These are phyloP conservation scores for Meloidogyne exigua DNA, from an alignment of 1,140 invertebrate genomes.

Conservation along the genomic window DNA sequence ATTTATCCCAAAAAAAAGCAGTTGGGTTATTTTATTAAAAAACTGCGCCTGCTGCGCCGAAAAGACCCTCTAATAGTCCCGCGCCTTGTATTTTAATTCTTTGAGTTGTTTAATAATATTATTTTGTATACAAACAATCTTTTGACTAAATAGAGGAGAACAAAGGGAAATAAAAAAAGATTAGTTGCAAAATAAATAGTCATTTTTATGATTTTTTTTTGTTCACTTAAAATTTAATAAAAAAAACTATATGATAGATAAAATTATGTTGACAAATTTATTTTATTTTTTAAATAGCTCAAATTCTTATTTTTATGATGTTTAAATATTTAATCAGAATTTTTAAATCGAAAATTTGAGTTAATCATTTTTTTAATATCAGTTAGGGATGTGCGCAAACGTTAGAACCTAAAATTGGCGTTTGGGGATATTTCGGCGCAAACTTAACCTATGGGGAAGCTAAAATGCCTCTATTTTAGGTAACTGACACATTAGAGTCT, in stretches of 20 bases:
- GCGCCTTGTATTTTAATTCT: not conserved
- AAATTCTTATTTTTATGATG: not conserved
- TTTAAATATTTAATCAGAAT: not conserved
- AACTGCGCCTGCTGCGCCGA: not conserved
- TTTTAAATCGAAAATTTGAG: not conserved
- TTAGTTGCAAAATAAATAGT: conserved; percentile 2
- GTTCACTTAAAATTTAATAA: not conserved
- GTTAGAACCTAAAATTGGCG: not conserved
- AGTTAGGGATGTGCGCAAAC: not conserved
- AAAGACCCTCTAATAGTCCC: not conserved
- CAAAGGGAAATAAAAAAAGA: not conserved
- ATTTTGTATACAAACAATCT: not conserved
- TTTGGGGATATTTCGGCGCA: not conserved
- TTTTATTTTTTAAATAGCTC: not conserved
- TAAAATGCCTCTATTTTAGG: no score
- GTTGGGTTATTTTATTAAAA: no score
- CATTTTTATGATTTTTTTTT: not conserved
- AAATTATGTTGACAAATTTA: not conserved
- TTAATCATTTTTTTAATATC: not conserved
- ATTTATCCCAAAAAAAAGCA: no score
- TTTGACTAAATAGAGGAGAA: not conserved
- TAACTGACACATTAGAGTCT: no score
- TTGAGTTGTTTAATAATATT: not conserved
- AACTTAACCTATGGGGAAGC: no score
- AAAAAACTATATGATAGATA: conserved; percentile 2